phyloP scores from a whole-genome alignment of 2,113 vertebrate species.

The Sander vitreus region DNA sequence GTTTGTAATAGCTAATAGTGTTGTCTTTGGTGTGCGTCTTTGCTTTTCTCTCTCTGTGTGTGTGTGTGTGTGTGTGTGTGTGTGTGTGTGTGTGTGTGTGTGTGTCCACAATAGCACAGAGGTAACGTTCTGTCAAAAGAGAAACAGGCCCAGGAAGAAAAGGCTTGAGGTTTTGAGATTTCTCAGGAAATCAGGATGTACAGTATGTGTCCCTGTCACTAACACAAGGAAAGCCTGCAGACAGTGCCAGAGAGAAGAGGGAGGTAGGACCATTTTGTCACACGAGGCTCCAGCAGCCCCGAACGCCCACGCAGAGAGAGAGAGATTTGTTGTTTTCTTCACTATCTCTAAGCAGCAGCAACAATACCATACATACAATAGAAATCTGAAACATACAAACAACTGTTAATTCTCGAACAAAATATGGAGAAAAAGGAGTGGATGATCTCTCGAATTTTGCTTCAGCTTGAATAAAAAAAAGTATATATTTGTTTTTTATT shows the following conservation, averaged over 20 bases:
- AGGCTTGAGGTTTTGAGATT: slow-evolving; percentile 3
- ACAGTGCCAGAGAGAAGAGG: slow-evolving; percentile 43
- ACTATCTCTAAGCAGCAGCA: too few species aligned
- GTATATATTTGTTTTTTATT: too few species aligned
- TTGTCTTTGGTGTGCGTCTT: background rate
- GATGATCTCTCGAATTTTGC: too few species aligned
- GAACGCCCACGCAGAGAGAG: too few species aligned
- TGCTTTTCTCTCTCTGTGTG: background rate
- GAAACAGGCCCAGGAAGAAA: slow-evolving; percentile 21
- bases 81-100: too few species aligned
- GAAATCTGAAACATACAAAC: too few species aligned
- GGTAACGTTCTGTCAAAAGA: slow-evolving; percentile 1
- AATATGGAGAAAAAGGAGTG: too few species aligned
- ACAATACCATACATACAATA: too few species aligned
- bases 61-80: background rate
- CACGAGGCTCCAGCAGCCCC: too few species aligned
- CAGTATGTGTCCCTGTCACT: slow-evolving; percentile 18
- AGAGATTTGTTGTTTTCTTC: too few species aligned
- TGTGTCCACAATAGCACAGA: background rate
- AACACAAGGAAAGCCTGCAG: slow-evolving; percentile 49
- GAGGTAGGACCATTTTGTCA: slow-evolving; percentile 58
- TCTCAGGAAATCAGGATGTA: slow-evolving; percentile 38
- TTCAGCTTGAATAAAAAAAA: too few species aligned
- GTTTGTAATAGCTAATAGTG: background rate
- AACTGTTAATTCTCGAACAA: too few species aligned